Percentiles rank a stretch among this genome's conserved stretches.
These are phyloP conservation scores for Hymenopus coronatus DNA, from an alignment of 2,888 invertebrate genomes.

Conservation along the genomic window DNA sequence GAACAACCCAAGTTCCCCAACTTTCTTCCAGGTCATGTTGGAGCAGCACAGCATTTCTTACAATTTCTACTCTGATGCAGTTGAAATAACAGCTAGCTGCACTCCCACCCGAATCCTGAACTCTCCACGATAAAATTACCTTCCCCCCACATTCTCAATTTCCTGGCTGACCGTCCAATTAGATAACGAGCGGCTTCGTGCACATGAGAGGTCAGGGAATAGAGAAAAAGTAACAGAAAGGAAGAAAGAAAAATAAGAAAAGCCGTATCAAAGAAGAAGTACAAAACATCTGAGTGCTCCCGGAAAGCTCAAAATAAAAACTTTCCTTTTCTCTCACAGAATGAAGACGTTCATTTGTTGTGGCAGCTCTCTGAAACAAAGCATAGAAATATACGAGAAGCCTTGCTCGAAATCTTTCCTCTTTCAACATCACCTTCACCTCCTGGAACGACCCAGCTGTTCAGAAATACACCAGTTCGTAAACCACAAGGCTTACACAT, in stretches of 20 bases:
- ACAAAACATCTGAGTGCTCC: background rate
- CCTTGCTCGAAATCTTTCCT: background rate
- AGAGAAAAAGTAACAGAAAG: background rate
- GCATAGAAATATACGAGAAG: background rate
- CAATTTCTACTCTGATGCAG: background rate
- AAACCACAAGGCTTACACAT: no score
- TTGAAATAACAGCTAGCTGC: background rate
- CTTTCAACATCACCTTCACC: background rate
- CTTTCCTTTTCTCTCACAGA: background rate
- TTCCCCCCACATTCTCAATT: slow-evolving; percentile 16
- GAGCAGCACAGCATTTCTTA: background rate
- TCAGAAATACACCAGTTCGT: no score
- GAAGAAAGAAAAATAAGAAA: background rate
- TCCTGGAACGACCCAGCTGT: no score
- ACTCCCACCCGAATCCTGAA: background rate
- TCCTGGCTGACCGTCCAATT: slow-evolving; percentile 27
- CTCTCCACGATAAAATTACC: slow-evolving; percentile 27
- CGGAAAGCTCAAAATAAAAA: background rate
- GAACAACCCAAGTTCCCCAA: background rate
- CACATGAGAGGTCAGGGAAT: slow-evolving; percentile 21
- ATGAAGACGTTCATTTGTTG: background rate
- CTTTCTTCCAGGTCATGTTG: background rate
- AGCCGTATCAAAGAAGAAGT: background rate
- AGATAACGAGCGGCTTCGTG: slow-evolving; percentile 24
- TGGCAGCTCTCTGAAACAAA: background rate